Evolutionary conservation across 2,113 vertebrate genomes (phyloP).

Genomic region (Perca schrenkii): DNA sequence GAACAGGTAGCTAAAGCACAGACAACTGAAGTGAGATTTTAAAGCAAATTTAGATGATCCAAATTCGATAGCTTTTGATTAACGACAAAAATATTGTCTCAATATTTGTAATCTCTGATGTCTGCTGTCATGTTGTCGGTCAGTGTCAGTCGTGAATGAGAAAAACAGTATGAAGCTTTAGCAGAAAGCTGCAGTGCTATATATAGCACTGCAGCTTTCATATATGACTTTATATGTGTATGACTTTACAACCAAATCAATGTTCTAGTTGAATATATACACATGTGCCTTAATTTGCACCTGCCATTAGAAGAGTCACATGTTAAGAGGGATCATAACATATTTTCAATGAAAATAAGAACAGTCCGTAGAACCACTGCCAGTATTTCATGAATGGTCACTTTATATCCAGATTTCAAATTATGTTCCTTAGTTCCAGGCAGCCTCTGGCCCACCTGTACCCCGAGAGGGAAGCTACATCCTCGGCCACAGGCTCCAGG

Average conservation of each 20-base stretch:
- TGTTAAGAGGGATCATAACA: not conserved
- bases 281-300: not conserved
- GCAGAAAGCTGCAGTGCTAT: too few species aligned
- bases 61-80: not conserved
- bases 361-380: not conserved
- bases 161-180: not conserved
- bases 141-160: not conserved
- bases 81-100: not conserved
- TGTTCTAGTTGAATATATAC: too few species aligned
- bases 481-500: constrained; percentile 56
- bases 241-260: not conserved
- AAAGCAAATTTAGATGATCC: not conserved
- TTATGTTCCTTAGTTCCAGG: not conserved
- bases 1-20: not conserved
- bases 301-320: not conserved
- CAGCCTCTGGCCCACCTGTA: constrained; percentile 21
- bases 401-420: not conserved
- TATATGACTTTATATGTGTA: too few species aligned
- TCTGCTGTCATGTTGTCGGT: not conserved
- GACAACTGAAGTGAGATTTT: not conserved
- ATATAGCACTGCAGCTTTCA: not conserved
- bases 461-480: constrained; percentile 27
- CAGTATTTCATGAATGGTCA: not conserved
- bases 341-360: not conserved
- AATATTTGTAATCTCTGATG: not conserved